phyloP scores from a whole-genome alignment of 2,113 vertebrate genomes.

The Harpagus bidentatus region DNA sequence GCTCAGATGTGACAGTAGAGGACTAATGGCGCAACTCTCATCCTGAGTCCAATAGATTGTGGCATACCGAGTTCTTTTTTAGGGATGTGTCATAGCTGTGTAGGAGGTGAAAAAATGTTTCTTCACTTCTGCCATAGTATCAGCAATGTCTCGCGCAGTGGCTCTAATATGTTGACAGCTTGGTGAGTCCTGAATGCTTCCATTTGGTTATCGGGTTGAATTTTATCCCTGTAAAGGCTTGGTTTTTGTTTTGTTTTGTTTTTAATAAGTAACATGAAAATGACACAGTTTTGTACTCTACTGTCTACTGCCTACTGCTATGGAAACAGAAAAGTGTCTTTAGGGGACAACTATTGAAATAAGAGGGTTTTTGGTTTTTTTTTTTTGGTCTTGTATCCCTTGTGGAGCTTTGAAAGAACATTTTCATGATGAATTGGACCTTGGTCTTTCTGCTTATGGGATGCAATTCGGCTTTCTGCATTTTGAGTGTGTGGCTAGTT shows the following conservation, averaged over 20 bases:
- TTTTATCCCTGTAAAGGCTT: not conserved
- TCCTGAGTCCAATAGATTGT: constrained; percentile 25
- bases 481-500: not conserved
- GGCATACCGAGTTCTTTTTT: constrained; percentile 13
- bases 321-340: not conserved
- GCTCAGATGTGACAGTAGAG: not conserved
- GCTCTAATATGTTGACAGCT: constrained; percentile 37
- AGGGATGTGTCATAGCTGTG: constrained; percentile 25
- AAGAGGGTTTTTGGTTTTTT: not conserved
- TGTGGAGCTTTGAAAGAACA: not conserved
- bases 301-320: not conserved
- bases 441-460: not conserved
- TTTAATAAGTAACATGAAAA: not conserved
- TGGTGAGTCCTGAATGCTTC: not conserved
- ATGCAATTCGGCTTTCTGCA: not conserved
- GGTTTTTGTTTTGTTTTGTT: too few species aligned
- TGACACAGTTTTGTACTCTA: not conserved
- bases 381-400: not conserved
- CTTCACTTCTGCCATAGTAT: constrained; percentile 44
- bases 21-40: not conserved
- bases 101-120: constrained; percentile 56
- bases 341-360: not conserved
- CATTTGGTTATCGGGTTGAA: not conserved
- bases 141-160: constrained; percentile 44
- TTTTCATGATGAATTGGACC: not conserved